phyloP scores from a whole-genome alignment of 2,888 invertebrate species.

The Nowickia ferox region DNA sequence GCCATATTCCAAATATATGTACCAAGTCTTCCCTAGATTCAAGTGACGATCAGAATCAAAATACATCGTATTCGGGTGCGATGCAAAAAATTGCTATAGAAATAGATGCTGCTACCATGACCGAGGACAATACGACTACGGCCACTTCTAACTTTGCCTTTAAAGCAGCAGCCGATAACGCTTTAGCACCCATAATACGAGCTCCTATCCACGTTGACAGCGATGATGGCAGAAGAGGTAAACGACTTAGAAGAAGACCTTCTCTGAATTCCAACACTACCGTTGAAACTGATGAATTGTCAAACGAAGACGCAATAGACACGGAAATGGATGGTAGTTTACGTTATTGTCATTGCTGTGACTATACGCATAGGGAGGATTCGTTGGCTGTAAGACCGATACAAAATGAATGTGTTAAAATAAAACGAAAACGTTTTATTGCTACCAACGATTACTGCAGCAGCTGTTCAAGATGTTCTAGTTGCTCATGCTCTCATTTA shows the following conservation, averaged over 20 bases:
- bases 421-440: slow-evolving; percentile 79
- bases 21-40: slow-evolving; percentile 80
- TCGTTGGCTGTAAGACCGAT: slow-evolving; percentile 29
- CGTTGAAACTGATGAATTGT: slow-evolving; percentile 78
- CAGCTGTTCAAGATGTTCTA: slow-evolving; percentile 79
- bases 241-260: slow-evolving; percentile 61
- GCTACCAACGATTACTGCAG: slow-evolving; percentile 62
- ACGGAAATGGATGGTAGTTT: slow-evolving; percentile 60
- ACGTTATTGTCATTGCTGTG: slow-evolving; percentile 61
- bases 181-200: slow-evolving; percentile 76
- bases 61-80: slow-evolving; percentile 60
- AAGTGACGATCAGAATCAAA: slow-evolving; percentile 76
- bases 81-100: slow-evolving; percentile 79
- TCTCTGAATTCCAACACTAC: slow-evolving; percentile 79
- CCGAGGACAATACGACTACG: slow-evolving; percentile 80
- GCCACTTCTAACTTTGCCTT: slow-evolving; percentile 80
- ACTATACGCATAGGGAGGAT: slow-evolving; percentile 4
- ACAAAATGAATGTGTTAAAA: slow-evolving; percentile 79
- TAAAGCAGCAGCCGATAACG: slow-evolving; percentile 75
- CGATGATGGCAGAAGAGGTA: slow-evolving; percentile 51
- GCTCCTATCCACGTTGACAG: slow-evolving; percentile 75
- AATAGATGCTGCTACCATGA: slow-evolving; percentile 81
- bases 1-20: slow-evolving; percentile 74
- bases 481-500: slow-evolving; percentile 77
- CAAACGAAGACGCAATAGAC: slow-evolving; percentile 77